phyloP scores from a whole-genome alignment of 2,888 invertebrate genomes.

The Leptinotarsa rubiginosa region DNA sequence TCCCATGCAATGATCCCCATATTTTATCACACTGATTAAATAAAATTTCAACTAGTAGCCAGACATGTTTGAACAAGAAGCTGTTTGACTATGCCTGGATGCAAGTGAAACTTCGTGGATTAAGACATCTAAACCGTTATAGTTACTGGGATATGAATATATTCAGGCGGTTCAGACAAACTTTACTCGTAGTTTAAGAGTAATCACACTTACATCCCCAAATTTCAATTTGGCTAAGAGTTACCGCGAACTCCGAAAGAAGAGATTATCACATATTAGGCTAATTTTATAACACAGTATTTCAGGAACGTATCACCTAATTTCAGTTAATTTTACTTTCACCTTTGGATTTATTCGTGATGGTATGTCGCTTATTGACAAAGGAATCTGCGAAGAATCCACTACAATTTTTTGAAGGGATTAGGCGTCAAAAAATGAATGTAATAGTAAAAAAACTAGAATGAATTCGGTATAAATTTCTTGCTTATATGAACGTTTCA shows the following conservation, averaged over 20 bases:
- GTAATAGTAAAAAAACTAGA: too few species aligned
- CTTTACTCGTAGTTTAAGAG: constrained; percentile 49
- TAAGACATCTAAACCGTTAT: constrained; percentile 28
- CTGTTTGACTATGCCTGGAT: constrained; percentile 2
- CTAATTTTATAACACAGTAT: constrained; percentile 35
- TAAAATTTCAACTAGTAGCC: neutral
- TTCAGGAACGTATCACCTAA: constrained; percentile 34
- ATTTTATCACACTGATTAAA: too few species aligned
- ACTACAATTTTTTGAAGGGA: neutral
- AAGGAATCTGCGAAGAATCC: neutral
- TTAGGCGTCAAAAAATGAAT: too few species aligned
- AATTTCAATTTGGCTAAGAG: constrained; percentile 54
- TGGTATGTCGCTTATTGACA: neutral
- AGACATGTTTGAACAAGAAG: constrained; percentile 8
- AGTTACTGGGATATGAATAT: constrained; percentile 46
- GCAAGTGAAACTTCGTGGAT: constrained; percentile 26
- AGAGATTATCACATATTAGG: constrained; percentile 52
- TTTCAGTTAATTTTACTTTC: constrained; percentile 25
- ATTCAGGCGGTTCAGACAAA: constrained; percentile 47
- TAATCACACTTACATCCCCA: constrained; percentile 51
- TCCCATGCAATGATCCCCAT: too few species aligned
- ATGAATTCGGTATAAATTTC: too few species aligned
- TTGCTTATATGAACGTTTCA: too few species aligned
- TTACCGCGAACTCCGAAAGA: constrained; percentile 51
- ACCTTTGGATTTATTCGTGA: constrained; percentile 4